Evolutionary conservation across 2,113 vertebrate genomes (phyloP).

Genomic region (Eretmochelys imbricata): DNA sequence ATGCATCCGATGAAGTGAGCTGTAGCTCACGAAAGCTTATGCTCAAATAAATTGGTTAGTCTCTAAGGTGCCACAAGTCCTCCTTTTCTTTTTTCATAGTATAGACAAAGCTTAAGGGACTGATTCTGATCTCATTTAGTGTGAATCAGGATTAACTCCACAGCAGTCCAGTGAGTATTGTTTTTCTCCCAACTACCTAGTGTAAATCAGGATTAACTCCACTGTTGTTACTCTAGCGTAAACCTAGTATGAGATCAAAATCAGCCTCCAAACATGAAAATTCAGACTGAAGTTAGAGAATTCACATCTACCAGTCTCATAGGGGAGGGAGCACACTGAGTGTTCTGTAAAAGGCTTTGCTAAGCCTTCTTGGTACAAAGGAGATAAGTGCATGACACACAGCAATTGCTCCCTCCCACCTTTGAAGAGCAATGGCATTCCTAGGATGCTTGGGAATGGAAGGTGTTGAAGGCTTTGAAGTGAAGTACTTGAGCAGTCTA

Average conservation of each 20-base stretch:
- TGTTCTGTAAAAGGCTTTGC: conserved; percentile 23
- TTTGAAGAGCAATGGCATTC: conserved; percentile 52
- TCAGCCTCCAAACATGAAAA: neutral
- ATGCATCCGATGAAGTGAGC: too few species aligned
- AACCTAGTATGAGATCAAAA: rapidly evolving
- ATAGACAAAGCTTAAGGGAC: rapidly evolving
- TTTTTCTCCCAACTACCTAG: neutral
- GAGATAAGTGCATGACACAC: neutral
- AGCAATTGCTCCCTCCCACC: neutral
- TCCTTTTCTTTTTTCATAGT: too few species aligned
- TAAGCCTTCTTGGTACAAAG: neutral
- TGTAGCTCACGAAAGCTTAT: too few species aligned
- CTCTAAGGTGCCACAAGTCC: too few species aligned
- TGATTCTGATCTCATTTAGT: rapidly evolving
- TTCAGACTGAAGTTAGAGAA: neutral
- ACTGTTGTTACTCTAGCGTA: neutral
- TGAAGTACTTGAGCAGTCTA: conserved; percentile 62
- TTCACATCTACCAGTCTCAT: neutral
- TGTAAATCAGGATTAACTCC: neutral
- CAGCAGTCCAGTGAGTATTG: rapidly evolving
- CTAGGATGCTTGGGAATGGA: conserved; percentile 45
- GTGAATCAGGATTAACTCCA: neutral
- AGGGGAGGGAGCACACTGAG: neutral
- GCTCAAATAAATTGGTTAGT: too few species aligned
- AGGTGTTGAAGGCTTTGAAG: conserved; percentile 66